These are phyloP conservation scores for Felis chaus DNA, from an alignment of 2,113 vertebrate species.

Conservation along the genomic window DNA sequence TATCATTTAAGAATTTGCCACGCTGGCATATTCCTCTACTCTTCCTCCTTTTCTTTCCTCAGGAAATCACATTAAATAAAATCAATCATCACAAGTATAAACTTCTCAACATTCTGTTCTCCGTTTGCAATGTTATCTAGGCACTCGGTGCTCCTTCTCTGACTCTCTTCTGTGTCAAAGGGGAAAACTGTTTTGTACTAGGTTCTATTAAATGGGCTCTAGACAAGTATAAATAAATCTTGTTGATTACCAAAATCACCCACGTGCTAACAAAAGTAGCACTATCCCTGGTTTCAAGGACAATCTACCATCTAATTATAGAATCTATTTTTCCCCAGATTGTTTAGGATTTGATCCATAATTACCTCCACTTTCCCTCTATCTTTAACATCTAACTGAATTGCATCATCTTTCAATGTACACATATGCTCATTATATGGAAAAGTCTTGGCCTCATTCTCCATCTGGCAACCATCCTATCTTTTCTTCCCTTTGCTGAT, in stretches of 20 bases:
- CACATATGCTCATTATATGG: background rate
- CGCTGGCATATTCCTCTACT: background rate
- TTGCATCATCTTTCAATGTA: background rate
- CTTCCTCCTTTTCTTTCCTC: background rate
- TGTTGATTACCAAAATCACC: background rate
- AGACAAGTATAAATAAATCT: background rate
- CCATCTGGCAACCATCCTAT: background rate
- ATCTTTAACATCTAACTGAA: background rate
- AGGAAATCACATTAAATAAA: background rate
- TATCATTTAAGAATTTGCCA: background rate
- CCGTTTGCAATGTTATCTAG: background rate
- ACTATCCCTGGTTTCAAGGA: background rate
- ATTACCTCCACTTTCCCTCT: background rate
- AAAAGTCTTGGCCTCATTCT: background rate
- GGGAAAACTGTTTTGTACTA: background rate
- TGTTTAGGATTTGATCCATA: background rate
- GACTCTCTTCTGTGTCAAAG: background rate
- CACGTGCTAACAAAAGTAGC: background rate
- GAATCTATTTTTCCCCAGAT: background rate
- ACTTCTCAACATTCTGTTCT: background rate
- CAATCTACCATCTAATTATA: background rate
- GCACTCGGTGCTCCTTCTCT: background rate
- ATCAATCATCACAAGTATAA: background rate
- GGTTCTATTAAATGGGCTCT: background rate
- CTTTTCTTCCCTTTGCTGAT: background rate